A percentile compares a stretch with the other conserved stretches of the same genome.
phyloP scores from a whole-genome alignment of 2,113 vertebrate species.

The Pleuronectes platessa region DNA sequence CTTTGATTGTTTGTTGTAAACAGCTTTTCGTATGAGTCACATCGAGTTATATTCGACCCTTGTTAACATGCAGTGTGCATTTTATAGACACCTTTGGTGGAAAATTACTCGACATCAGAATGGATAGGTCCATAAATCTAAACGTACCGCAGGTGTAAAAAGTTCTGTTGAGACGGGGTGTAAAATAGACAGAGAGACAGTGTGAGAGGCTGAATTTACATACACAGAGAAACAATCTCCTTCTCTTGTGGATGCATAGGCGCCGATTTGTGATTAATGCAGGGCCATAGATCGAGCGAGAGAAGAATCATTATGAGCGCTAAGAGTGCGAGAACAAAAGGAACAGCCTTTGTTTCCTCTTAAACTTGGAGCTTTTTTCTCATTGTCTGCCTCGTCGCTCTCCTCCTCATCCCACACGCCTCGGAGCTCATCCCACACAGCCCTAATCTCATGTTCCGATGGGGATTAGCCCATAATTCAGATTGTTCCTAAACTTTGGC shows the following conservation, averaged over 20 bases:
- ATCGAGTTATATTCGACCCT: neutral
- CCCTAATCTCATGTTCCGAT: conserved; percentile 64
- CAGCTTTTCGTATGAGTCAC: too few relatives aligned
- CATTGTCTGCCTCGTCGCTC: conserved; percentile 15
- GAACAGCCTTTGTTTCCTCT: conserved; percentile 36
- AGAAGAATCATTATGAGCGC: conserved; percentile 28
- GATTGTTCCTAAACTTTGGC: conserved; percentile 58
- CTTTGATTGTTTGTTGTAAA: neutral
- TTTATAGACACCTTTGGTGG: neutral
- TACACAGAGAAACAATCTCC: neutral
- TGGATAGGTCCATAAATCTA: neutral
- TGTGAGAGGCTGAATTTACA: neutral
- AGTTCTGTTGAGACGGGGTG: neutral
- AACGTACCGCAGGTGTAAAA: neutral
- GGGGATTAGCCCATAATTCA: conserved; percentile 66
- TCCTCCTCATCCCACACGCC: conserved; percentile 20
- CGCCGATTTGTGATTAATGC: conserved; percentile 30
- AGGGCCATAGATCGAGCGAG: conserved; percentile 4
- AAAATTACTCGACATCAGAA: neutral
- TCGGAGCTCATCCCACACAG: conserved; percentile 42
- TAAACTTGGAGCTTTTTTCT: conserved; percentile 42
- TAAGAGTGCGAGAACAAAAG: conserved; percentile 7
- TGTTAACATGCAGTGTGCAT: neutral
- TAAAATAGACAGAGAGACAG: neutral
- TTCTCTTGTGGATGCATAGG: neutral